phyloP scores from a whole-genome alignment of 2,797 vertebrate species.

The Coluber constrictor region DNA sequence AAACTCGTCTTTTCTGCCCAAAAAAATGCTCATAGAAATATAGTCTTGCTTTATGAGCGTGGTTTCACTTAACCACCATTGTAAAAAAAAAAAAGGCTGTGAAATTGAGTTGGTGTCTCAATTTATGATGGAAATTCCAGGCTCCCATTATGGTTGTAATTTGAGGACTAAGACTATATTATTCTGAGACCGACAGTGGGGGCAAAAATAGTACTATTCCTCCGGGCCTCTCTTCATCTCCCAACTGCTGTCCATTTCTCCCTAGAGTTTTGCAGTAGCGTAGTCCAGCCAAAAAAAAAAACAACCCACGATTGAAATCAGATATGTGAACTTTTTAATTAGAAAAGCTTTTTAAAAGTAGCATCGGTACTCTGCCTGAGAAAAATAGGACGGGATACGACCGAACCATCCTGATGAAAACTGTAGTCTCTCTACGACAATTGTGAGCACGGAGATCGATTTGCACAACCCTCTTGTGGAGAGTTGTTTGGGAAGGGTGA shows the following conservation, averaged over 20 bases:
- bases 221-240: background rate
- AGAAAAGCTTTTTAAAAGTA: constrained; percentile 3
- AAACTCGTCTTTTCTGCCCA: background rate
- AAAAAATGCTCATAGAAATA: background rate
- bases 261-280: background rate
- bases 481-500: too few species aligned
- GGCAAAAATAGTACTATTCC: background rate
- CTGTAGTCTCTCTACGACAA: too few species aligned
- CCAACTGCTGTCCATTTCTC: background rate
- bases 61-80: background rate
- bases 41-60: background rate
- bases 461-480: too few species aligned
- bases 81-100: background rate
- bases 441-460: rapidly evolving
- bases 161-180: background rate
- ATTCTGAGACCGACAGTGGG: background rate
- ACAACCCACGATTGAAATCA: background rate
- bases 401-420: rapidly evolving
- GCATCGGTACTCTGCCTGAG: background rate
- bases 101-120: background rate
- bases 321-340: constrained; percentile 5
- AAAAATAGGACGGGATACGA: background rate
- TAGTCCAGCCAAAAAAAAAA: background rate
- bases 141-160: background rate
- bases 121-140: background rate